Evolutionary conservation across 2,113 vertebrate genomes (phyloP).

Genomic region (Chaetura pelagica): DNA sequence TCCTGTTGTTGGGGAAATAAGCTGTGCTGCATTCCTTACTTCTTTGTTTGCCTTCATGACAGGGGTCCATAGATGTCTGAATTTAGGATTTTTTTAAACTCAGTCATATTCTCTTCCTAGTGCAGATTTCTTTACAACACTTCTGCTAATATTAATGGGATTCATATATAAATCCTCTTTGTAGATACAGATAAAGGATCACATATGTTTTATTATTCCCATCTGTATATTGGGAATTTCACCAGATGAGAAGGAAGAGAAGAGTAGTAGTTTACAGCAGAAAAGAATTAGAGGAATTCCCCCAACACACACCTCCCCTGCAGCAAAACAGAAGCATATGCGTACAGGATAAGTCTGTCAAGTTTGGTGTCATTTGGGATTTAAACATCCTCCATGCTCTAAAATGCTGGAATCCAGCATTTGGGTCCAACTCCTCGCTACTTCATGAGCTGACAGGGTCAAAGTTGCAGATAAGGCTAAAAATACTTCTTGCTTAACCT

Average conservation of each 20-base stretch:
- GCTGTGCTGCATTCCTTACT: background rate
- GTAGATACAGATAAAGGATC: background rate
- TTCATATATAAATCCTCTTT: background rate
- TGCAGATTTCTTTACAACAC: background rate
- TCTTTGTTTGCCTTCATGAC: background rate
- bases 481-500: background rate
- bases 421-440: background rate
- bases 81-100: background rate
- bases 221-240: background rate
- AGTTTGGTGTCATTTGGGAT: background rate
- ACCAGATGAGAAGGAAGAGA: background rate
- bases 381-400: background rate
- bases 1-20: background rate
- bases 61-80: background rate
- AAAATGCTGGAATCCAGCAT: background rate
- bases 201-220: background rate
- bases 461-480: background rate
- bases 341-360: background rate
- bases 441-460: background rate
- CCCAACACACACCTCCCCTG: background rate
- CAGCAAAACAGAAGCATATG: background rate
- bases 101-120: background rate
- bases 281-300: background rate
- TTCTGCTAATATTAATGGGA: background rate
- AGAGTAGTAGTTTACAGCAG: background rate